Percentiles rank a stretch among this genome's conserved stretches.
phyloP scores from a whole-genome alignment of 1,140 invertebrate species.

The Drosophila subobscura region DNA sequence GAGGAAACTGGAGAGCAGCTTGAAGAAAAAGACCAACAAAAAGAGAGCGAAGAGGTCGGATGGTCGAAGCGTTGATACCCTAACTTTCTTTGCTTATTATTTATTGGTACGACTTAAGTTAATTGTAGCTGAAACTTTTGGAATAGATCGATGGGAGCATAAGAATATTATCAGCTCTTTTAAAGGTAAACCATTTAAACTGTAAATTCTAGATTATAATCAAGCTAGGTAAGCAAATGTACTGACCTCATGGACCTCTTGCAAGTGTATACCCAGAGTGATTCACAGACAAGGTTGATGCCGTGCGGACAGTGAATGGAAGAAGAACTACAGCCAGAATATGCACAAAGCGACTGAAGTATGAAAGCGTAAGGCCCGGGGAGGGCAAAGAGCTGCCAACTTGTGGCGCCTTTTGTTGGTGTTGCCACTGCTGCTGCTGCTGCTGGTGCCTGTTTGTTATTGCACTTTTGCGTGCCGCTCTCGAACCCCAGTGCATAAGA shows the following conservation, averaged over 20 bases:
- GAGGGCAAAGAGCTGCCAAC: constrained; percentile 63
- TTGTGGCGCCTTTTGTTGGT: constrained; percentile 72
- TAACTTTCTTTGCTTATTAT: too few relatives aligned
- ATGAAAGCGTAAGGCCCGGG: constrained; percentile 56
- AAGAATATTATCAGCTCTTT: too few relatives aligned
- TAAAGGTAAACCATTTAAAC: too few relatives aligned
- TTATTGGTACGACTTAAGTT: too few relatives aligned
- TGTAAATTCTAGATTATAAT: too few relatives aligned
- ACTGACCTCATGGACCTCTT: too few relatives aligned
- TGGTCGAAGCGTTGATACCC: too few relatives aligned
- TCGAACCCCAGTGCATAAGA: constrained; percentile 3
- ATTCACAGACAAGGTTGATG: constrained; percentile 2
- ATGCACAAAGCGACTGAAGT: constrained; percentile 59
- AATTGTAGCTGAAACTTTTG: too few relatives aligned
- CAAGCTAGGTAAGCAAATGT: too few relatives aligned
- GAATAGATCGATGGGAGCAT: too few relatives aligned
- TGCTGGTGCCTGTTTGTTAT: constrained; percentile 67
- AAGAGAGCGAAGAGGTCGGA: not conserved
- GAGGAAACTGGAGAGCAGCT: constrained; percentile 23
- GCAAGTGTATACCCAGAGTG: too few relatives aligned
- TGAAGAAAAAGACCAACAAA: constrained; percentile 11
- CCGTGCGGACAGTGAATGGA: constrained; percentile 3
- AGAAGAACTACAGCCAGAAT: constrained; percentile 6
- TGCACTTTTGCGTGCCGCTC: constrained; percentile 72
- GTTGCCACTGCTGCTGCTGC: constrained; percentile 23